Evolutionary conservation across 2,888 invertebrate genomes (phyloP).

Genomic region (Eupithecia vulgata): DNA sequence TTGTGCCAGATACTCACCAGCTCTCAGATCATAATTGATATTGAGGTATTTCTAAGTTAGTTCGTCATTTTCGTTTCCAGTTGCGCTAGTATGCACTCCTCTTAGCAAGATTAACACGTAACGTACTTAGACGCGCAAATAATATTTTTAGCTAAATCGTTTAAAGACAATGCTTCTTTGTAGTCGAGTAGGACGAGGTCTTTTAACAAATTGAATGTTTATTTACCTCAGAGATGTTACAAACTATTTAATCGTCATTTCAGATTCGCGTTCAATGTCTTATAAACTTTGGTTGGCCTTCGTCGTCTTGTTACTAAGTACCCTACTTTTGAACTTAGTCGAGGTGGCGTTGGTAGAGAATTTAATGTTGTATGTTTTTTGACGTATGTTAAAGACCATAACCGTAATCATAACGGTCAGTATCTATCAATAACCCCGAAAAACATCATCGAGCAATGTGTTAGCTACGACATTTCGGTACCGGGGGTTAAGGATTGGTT

Average conservation of each 20-base stretch:
- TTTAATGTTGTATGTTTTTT: too few relatives aligned
- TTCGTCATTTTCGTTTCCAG: not conserved
- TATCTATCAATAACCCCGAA: too few relatives aligned
- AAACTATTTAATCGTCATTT: not conserved
- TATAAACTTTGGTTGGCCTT: not conserved
- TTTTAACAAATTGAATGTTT: constrained; percentile 23
- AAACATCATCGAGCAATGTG: too few relatives aligned
- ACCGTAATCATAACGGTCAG: too few relatives aligned
- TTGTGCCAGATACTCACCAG: too few relatives aligned
- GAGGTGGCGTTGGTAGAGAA: too few relatives aligned
- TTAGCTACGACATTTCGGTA: too few relatives aligned
- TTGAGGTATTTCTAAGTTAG: not conserved
- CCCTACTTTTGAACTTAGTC: not conserved
- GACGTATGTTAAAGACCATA: too few relatives aligned
- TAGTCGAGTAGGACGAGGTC: constrained; percentile 39
- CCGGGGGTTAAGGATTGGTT: too few relatives aligned
- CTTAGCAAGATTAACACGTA: constrained; percentile 16
- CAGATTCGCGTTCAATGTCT: not conserved
- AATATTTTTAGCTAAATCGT: constrained; percentile 35
- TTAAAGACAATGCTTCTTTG: constrained; percentile 39
- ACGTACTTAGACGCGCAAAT: constrained; percentile 37
- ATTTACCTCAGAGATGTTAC: not conserved
- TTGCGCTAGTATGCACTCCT: not conserved
- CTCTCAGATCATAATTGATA: too few relatives aligned
- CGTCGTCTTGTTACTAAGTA: not conserved